A percentile compares a stretch with the other conserved stretches of the same genome.
Conservation (phyloP, 1,140 invertebrate species). For the Formica selysi region DNA sequence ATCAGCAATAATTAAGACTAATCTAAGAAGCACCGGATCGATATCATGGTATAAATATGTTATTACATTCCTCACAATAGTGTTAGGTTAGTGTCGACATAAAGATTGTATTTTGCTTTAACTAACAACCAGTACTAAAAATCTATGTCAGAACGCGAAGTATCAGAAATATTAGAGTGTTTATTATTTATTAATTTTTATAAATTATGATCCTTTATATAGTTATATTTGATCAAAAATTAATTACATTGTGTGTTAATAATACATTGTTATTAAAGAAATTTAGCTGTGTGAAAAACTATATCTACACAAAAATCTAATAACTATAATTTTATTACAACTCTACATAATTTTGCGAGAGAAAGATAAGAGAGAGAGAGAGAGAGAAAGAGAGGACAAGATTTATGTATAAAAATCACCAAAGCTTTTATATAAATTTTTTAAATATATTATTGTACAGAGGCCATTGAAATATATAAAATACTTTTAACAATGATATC, state of each 20-base stretch:
- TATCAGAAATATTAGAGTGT: background rate
- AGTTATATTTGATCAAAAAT: background rate
- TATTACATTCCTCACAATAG: background rate
- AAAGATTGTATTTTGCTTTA: background rate
- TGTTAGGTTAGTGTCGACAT: slow-evolving; percentile 26
- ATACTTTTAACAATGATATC: background rate
- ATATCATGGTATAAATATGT: background rate
- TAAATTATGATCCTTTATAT: background rate
- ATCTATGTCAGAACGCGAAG: no score
- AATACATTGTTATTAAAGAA: background rate
- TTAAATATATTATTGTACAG: background rate
- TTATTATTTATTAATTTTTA: background rate
- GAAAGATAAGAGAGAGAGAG: background rate
- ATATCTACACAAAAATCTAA: background rate
- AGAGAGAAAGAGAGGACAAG: background rate
- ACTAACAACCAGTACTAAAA: background rate
- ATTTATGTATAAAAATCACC: background rate
- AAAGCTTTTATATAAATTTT: background rate
- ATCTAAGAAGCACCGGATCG: slow-evolving; percentile 12
- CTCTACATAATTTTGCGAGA: background rate
- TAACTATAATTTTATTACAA: background rate
- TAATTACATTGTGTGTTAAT: no score
- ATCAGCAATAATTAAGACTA: background rate
- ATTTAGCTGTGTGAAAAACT: background rate
- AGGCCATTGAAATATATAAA: background rate